Conservation (phyloP, 2,113 vertebrate genomes). For the Tonatia bakeri region DNA sequence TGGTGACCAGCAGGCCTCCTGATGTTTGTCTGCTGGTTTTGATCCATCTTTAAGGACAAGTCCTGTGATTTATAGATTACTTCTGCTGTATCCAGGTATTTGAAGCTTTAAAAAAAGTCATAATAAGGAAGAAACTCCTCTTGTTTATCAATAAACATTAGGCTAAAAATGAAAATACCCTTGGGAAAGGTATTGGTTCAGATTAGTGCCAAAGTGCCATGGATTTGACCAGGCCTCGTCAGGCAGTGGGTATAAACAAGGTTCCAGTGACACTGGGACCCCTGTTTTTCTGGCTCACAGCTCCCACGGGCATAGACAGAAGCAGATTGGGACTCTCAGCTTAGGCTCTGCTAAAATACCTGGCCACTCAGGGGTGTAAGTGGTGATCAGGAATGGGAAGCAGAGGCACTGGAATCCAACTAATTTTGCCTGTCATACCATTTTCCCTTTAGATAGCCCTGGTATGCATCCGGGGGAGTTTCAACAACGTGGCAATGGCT, state of each 20-base stretch:
- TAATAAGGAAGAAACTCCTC: neutral
- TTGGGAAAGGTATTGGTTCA: neutral
- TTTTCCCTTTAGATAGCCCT: neutral
- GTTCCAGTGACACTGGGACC: neutral
- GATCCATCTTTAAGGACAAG: neutral
- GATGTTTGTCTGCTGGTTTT: neutral
- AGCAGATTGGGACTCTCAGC: neutral
- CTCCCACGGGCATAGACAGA: neutral
- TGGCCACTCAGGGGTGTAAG: neutral
- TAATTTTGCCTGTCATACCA: neutral
- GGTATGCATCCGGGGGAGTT: neutral
- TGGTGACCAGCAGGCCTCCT: neutral
- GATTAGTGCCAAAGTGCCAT: neutral
- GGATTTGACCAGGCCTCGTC: neutral
- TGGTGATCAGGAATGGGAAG: neutral
- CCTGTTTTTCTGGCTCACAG: neutral
- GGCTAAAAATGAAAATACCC: neutral
- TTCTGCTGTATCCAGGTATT: neutral
- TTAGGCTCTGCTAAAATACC: neutral
- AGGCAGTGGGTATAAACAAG: neutral
- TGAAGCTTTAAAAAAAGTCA: neutral
- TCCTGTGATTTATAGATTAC: neutral
- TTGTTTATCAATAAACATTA: neutral
- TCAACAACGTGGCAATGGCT: neutral
- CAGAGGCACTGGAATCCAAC: neutral